Base-by-base conservation (phyloP, 37 sponge, comb jelly and placozoan genomes). In the Dysidea cf. avara region DNA sequence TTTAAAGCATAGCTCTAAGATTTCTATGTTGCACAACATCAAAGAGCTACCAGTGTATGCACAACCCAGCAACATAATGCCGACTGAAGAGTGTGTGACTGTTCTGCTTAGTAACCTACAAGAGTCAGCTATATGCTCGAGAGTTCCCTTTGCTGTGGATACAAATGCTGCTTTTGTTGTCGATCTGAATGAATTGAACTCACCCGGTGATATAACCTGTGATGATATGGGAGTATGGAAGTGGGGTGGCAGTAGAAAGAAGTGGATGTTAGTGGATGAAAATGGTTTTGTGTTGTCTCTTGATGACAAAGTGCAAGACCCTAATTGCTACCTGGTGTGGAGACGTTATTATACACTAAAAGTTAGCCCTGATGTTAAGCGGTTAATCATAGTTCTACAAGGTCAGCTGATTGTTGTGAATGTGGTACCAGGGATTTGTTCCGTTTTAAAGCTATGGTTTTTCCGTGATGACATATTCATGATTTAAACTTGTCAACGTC, bases 161-260 rank as follows among this genome's bases (percentile, higher is more conserved):
- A 61, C 53, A 17, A 75, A 75, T 61, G 60, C 75, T 47, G 52
- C 61, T 14, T 75, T 75, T 26, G 21, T 75, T 26, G 75, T 75
- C 25, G 75, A 75, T 46, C 18, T 75, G 50, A 50, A 5, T 1
- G 40, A 61, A 49, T 61, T 75, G 75, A 29, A 32, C 47, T 39
- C 22, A 13, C 53, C 63, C 13, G 2, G 53, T 11, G 75, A 75
- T n/a, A 75, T 75, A 17, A 49, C 46, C 2, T 75, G 75, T 61
- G 75, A 75, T 75, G 75, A 75, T 63, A 75, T 75, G 75, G 64
- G 75, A 26, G 33, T 25, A 20, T 75, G 75, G 63, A 75, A 75
- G 53, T 75, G 75, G 75, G 53, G 25, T 25, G 72, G 58, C 33
- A 55, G 60, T 36, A 26, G 35, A 22, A 20, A 49, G 38, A 32